Evolutionary conservation across 1,140 invertebrate genomes (phyloP), one percentile per base, ranked within the genome.

Genomic region (Venturia canescens): DNA sequence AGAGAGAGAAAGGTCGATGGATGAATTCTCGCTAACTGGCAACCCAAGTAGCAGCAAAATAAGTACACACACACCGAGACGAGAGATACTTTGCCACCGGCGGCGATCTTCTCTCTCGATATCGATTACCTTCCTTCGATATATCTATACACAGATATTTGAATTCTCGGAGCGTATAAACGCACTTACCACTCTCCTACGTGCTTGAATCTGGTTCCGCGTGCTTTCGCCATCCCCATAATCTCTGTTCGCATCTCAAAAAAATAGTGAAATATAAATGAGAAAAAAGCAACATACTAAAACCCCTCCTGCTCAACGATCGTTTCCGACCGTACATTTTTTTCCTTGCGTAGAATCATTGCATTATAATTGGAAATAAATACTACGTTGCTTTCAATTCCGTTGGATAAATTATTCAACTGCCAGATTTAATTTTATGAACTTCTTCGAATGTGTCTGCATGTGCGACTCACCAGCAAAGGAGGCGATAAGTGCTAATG

Each of bases 41-140:
- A 44, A 75, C 26, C 34, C 38, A 57, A 26, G 23, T 66, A 66
- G 60, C 23, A 66, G 23, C 23, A 13, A 27, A 66, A 66, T 57
- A 57, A 57, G 21, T 75, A 26, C 21, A 57, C 44, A 57, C 44
- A 57, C n/a, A 16, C 27, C 18, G 23, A 70, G 71, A 13, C 50
- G 27, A 57, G 9, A 23, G 23, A 31, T 11, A 72, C 34, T 75
- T 57, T 57, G 71, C 71, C 50, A 53, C 23, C 34, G 60, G 2
- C 60, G 60, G 71, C 71, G 71, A 75, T 75, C 71, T 53, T 48
- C 71, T 75, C 71, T 75, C 50, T 29, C 60, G 60, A 31, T 75
- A 75, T 75, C 50, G 71, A 75, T 75, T 75, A 75, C 71, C 26
- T 48, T 26, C 15, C 48, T 3, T 57, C 71, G 26, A 48, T 57